These are phyloP conservation scores for Poecilia gillii DNA, from an alignment of 2,797 vertebrate genomes.

Conservation along the genomic window DNA sequence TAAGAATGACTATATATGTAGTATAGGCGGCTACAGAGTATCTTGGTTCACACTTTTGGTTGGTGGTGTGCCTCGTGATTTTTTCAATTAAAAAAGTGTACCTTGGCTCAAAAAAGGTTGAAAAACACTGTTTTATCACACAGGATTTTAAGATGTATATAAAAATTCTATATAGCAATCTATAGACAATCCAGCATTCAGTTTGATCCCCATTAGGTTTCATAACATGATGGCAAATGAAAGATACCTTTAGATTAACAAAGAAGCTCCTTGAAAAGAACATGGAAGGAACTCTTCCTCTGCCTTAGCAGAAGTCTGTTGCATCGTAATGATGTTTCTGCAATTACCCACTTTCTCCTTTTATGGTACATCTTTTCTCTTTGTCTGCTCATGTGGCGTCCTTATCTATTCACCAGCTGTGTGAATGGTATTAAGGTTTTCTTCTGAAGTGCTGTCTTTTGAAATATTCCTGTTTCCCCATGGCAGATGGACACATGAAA, in stretches of 20 bases:
- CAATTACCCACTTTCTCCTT: conserved; percentile 21
- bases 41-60: no score
- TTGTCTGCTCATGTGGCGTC: conserved; percentile 17
- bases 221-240: neutral
- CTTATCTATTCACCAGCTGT: neutral
- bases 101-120: no score
- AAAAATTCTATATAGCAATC: neutral
- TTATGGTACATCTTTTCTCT: conserved; percentile 11
- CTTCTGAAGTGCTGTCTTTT: conserved; percentile 14
- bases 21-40: no score
- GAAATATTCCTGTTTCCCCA: neutral
- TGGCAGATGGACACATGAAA: neutral
- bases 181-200: neutral
- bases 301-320: neutral
- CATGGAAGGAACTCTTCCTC: neutral
- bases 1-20: no score
- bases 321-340: neutral
- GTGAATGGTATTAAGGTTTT: neutral
- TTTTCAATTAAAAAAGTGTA: no score
- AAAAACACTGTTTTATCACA: no score
- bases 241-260: neutral
- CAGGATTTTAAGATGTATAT: neutral
- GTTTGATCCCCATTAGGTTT: neutral
- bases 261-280: neutral
- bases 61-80: no score